Percentiles rank a stretch among this genome's conserved stretches.
Conservation (phyloP, 2,888 invertebrate species). For the Bombylius discolor region DNA sequence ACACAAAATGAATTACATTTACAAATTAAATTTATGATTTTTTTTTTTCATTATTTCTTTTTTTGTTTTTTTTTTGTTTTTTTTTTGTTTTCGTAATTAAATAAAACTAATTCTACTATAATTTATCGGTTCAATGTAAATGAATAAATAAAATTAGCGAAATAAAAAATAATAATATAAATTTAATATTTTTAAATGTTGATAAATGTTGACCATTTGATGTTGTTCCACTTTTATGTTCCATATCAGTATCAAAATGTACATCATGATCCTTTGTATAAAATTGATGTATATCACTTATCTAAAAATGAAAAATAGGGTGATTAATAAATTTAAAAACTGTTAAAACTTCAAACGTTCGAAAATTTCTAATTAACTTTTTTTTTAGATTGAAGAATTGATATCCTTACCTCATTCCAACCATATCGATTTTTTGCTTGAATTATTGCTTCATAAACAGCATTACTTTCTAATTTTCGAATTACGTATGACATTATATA, state of each 20-base stretch:
- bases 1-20: too few species aligned
- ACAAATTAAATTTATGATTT: too few species aligned
- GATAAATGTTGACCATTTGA: background rate
- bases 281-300: constrained; percentile 60
- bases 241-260: constrained; percentile 35
- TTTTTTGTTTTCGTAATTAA: too few species aligned
- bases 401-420: constrained; percentile 48
- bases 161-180: background rate
- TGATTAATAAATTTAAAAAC: too few species aligned
- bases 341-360: too few species aligned
- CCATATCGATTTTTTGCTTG: constrained; percentile 63
- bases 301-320: constrained; percentile 34
- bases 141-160: too few species aligned
- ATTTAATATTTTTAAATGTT: background rate
- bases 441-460: constrained; percentile 59
- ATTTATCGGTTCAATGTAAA: too few species aligned
- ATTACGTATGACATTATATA: constrained; percentile 52
- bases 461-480: constrained; percentile 47
- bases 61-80: too few species aligned
- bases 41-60: too few species aligned
- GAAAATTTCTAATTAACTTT: too few species aligned
- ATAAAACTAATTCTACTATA: too few species aligned
- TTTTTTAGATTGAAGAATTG: background rate
- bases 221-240: constrained; percentile 36
- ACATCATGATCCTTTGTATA: constrained; percentile 50